A percentile compares a stretch with the other conserved stretches of the same genome.
These are phyloP conservation scores for Sula dactylatra DNA, from an alignment of 2,113 vertebrate genomes.

Conservation along the genomic window DNA sequence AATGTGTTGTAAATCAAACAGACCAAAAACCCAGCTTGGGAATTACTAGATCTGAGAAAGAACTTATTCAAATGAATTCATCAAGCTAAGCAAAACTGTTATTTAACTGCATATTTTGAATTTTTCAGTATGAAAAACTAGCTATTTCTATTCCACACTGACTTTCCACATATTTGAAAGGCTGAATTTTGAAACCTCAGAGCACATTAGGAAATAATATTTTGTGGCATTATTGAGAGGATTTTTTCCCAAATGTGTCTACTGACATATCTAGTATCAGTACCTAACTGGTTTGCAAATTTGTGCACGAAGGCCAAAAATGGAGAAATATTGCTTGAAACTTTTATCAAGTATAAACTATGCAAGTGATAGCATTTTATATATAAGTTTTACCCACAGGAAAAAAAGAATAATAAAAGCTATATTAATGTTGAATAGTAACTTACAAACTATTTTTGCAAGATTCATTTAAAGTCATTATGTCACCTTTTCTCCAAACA, in stretches of 20 bases:
- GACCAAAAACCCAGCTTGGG: not conserved
- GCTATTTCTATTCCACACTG: conserved; percentile 50
- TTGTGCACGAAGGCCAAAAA: not conserved
- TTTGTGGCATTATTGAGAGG: not conserved
- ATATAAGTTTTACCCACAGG: not conserved
- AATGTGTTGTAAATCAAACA: conserved; percentile 17
- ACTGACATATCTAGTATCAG: not conserved
- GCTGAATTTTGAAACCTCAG: conserved; percentile 30
- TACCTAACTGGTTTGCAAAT: not conserved
- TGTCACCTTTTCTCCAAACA: not conserved
- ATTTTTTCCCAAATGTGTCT: not conserved
- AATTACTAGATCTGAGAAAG: conserved; percentile 36
- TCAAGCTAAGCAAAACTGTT: conserved; percentile 48
- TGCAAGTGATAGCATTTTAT: not conserved
- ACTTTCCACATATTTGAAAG: conserved; percentile 25
- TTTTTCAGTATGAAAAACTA: conserved; percentile 43
- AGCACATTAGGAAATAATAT: conserved; percentile 35
- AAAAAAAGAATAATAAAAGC: not conserved
- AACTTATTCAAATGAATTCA: conserved; percentile 59
- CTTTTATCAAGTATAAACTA: not conserved
- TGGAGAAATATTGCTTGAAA: not conserved
- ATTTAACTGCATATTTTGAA: conserved; percentile 60
- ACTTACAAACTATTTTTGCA: not conserved
- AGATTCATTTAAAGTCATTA: not conserved
- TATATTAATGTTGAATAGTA: not conserved